Percentiles rank a stretch among this genome's conserved stretches.
Evolutionary conservation across 2,888 invertebrate genomes (phyloP).

Genomic region (Dicyrtomina minuta): DNA sequence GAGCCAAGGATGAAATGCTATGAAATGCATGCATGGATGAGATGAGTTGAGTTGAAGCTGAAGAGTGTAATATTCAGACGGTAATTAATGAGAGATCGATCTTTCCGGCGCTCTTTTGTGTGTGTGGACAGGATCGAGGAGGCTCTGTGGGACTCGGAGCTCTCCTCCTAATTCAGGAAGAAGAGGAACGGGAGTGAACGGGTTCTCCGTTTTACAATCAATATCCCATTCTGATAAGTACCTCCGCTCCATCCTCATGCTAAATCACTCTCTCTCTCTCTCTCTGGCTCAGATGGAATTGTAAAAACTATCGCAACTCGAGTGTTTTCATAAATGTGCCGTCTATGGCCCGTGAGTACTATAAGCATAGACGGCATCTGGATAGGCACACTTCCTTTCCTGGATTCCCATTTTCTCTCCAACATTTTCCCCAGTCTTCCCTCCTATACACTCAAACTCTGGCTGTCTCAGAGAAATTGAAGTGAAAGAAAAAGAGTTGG

Average conservation of each 20-base stretch:
- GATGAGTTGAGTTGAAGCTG: slow-evolving; percentile 45
- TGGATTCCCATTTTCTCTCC: too few relatives aligned
- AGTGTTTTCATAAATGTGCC: too few relatives aligned
- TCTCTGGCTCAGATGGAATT: neutral
- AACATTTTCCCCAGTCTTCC: neutral
- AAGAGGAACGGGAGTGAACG: neutral
- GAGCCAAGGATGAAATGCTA: slow-evolving; percentile 35
- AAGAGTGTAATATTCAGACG: slow-evolving; percentile 50
- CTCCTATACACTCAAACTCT: neutral
- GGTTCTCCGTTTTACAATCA: neutral
- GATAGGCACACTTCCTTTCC: neutral
- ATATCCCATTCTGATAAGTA: too few relatives aligned
- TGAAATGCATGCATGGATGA: slow-evolving; percentile 27
- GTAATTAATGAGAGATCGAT: slow-evolving; percentile 53
- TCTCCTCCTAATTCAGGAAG: neutral
- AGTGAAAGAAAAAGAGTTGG: slow-evolving; percentile 15
- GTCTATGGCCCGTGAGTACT: neutral
- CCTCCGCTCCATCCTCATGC: too few relatives aligned
- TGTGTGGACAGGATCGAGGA: neutral
- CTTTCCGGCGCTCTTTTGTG: slow-evolving; percentile 47
- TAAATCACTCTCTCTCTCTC: too few relatives aligned
- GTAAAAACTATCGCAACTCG: neutral
- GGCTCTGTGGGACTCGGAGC: neutral
- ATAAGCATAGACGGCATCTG: too few relatives aligned
- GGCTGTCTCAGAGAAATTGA: neutral